Evolutionary conservation across 2,797 vertebrate genomes (phyloP).

Genomic region (Chloroceryle amazona): DNA sequence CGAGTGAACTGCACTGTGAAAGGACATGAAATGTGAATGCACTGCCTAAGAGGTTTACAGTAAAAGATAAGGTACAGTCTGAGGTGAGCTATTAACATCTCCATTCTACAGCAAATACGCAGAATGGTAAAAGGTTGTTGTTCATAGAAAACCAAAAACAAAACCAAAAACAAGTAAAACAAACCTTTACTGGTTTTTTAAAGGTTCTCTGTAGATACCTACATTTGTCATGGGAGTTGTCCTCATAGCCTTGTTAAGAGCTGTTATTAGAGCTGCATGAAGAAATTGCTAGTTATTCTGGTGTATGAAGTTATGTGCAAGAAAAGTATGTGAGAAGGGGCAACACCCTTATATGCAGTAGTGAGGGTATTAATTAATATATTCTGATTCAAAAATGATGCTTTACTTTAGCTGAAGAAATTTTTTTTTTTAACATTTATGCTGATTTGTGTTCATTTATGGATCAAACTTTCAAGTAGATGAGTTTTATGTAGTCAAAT

Average conservation of each 20-base stretch:
- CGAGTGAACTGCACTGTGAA: constrained; percentile 78
- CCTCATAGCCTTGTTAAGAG: constrained; percentile 67
- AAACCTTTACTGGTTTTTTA: constrained; percentile 50
- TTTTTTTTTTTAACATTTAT: background rate
- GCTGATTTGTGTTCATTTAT: background rate
- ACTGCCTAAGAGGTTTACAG: constrained; percentile 74
- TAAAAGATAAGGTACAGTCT: constrained; percentile 66
- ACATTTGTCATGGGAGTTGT: constrained; percentile 77
- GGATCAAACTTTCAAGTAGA: background rate
- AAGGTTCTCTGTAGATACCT: constrained; percentile 64
- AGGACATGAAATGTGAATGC: constrained; percentile 72
- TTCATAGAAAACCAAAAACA: constrained; percentile 37
- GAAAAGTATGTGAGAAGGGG: background rate
- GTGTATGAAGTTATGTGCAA: constrained; percentile 8
- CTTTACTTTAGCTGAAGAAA: background rate
- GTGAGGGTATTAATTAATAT: background rate
- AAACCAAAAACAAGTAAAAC: constrained; percentile 54
- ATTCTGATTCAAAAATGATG: background rate
- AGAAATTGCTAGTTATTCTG: constrained; percentile 24
- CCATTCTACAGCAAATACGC: constrained; percentile 62
- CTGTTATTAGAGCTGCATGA: constrained; percentile 45
- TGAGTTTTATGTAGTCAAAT: background rate
- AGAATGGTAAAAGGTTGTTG: constrained; percentile 72
- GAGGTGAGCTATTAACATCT: constrained; percentile 67
- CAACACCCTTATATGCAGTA: background rate